Evolutionary conservation across 92 coral and sea anemone species (phyloP).

Genomic region (Metridium senile): DNA sequence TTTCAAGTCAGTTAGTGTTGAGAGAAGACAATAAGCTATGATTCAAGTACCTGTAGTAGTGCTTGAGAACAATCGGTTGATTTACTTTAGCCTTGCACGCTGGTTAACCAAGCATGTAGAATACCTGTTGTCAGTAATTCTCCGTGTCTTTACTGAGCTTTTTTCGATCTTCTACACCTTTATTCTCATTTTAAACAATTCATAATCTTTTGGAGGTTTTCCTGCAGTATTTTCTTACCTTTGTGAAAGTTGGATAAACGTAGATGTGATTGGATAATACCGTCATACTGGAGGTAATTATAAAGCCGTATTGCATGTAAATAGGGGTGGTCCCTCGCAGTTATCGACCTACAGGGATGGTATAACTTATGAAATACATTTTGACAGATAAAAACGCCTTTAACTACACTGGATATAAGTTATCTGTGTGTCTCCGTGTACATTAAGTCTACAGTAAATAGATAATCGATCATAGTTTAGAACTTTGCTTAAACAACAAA

Average conservation of each 20-base stretch:
- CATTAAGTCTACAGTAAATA: too few relatives aligned
- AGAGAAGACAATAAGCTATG: background rate
- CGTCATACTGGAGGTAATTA: conserved; percentile 32
- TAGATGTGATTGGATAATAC: background rate
- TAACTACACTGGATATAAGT: background rate
- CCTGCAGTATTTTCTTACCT: background rate
- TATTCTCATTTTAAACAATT: background rate
- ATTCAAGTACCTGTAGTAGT: conserved; percentile 6
- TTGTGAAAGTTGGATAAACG: background rate
- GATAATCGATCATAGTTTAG: too few relatives aligned
- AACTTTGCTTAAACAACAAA: too few relatives aligned
- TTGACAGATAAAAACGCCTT: background rate
- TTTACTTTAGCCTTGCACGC: background rate
- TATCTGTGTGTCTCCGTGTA: background rate
- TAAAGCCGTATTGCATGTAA: background rate
- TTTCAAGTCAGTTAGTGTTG: background rate
- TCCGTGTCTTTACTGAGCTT: background rate
- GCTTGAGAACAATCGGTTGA: background rate
- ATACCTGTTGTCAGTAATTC: background rate
- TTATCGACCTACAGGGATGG: background rate
- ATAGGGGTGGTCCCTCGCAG: background rate
- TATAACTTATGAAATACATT: background rate
- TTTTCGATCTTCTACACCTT: background rate
- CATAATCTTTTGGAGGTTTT: background rate
- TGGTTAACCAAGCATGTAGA: background rate